Evolutionary conservation across 2,888 invertebrate genomes (phyloP).

Genomic region (Brachyptera risi): DNA sequence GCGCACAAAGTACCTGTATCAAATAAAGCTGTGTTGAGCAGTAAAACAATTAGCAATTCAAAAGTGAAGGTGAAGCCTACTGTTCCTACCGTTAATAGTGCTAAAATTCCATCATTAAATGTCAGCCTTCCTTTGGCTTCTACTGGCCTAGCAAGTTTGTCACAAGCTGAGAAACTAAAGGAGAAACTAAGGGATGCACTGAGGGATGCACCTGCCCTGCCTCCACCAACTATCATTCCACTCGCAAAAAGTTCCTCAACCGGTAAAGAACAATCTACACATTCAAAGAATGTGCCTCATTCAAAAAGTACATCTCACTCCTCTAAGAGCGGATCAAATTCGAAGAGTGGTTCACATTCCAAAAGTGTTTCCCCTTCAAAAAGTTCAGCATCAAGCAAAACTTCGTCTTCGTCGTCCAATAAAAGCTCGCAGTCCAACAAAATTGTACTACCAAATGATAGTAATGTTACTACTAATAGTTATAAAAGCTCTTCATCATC

Average conservation of each 20-base stretch:
- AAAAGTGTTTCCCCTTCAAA: slow-evolving; percentile 4
- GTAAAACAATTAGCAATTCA: background rate
- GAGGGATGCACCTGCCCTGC: too few species aligned
- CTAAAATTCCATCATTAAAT: background rate
- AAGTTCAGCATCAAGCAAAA: background rate
- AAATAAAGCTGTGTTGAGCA: too few species aligned
- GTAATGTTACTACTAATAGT: background rate
- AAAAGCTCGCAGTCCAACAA: background rate
- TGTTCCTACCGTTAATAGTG: background rate
- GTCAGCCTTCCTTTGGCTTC: slow-evolving; percentile 1
- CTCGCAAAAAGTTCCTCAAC: background rate
- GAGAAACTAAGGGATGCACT: slow-evolving; percentile 8
- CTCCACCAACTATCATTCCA: background rate
- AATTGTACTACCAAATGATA: background rate
- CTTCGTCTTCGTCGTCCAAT: background rate
- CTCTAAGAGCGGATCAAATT: background rate
- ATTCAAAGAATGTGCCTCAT: too few species aligned
- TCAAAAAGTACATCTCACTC: too few species aligned
- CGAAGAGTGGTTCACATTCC: background rate
- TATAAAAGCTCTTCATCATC: background rate
- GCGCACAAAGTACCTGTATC: background rate
- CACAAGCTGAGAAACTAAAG: background rate
- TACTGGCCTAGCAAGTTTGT: background rate
- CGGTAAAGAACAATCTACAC: background rate
- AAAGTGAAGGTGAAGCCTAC: background rate